Percentiles rank a stretch among this genome's conserved stretches.
phyloP scores from a whole-genome alignment of 53 echinoderm and acorn worm genomes.

The Paracentrotus lividus region DNA sequence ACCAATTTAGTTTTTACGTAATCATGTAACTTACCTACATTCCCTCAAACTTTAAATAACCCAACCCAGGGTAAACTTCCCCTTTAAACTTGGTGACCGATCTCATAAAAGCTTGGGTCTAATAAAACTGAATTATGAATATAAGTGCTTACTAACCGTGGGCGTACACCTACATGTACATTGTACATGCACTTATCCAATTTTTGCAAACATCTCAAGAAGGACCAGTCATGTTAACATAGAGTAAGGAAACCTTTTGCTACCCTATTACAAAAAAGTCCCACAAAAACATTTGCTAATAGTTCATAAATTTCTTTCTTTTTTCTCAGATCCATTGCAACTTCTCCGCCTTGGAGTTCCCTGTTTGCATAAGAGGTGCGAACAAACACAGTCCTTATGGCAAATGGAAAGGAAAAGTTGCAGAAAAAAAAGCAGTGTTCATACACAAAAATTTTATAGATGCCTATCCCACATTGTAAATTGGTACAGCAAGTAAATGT shows the following conservation, averaged over 20 bases:
- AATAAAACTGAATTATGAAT: background rate
- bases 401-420: background rate
- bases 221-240: background rate
- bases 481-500: too few species aligned
- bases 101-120: background rate
- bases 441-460: too few species aligned
- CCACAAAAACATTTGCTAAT: background rate
- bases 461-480: too few species aligned
- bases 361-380: conserved; percentile 41
- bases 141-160: background rate
- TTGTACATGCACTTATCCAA: background rate
- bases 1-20: too few species aligned
- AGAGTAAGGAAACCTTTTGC: background rate
- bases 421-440: background rate
- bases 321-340: background rate
- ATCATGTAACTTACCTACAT: too few species aligned
- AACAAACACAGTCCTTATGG: conserved; percentile 7
- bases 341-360: conserved; percentile 19
- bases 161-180: background rate
- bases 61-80: too few species aligned
- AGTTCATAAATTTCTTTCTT: conserved; percentile 10
- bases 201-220: background rate
- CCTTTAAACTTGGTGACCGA: too few species aligned
- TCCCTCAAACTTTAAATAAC: too few species aligned
- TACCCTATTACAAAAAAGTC: too few species aligned